phyloP scores from a whole-genome alignment of 2,797 vertebrate species.

The Danionella dracula region DNA sequence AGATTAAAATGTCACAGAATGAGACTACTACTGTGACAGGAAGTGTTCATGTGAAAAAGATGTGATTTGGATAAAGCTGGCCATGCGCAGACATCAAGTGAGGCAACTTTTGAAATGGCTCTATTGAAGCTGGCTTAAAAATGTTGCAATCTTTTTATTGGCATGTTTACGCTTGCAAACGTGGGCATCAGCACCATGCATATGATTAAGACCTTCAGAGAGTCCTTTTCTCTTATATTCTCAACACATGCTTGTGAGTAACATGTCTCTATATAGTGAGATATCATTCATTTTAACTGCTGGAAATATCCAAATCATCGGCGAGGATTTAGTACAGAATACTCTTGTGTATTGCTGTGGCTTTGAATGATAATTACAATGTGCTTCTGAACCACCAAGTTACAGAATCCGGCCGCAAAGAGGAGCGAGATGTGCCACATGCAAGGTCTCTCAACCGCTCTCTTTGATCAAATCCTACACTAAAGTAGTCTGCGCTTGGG shows the following conservation, averaged over 20 bases:
- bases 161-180: constrained; percentile 4
- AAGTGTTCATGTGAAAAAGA: neutral
- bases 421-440: neutral
- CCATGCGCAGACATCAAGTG: neutral
- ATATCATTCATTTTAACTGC: constrained; percentile 25
- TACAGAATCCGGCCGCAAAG: neutral
- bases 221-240: constrained; percentile 2
- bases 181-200: neutral
- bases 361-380: constrained; percentile 63
- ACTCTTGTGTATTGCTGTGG: constrained; percentile 48
- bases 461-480: too few relatives aligned
- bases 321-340: constrained; percentile 36
- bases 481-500: too few relatives aligned
- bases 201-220: neutral
- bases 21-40: neutral
- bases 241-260: constrained; percentile 17
- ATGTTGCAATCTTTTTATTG: neutral
- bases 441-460: too few relatives aligned
- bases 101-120: neutral
- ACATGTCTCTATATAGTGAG: constrained; percentile 8
- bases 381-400: constrained; percentile 47
- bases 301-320: constrained; percentile 1
- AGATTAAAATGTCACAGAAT: neutral
- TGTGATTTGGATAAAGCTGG: neutral
- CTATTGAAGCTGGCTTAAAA: neutral